Evolutionary conservation across 1,140 invertebrate species (phyloP).

Genomic region (Drosophila erecta): DNA sequence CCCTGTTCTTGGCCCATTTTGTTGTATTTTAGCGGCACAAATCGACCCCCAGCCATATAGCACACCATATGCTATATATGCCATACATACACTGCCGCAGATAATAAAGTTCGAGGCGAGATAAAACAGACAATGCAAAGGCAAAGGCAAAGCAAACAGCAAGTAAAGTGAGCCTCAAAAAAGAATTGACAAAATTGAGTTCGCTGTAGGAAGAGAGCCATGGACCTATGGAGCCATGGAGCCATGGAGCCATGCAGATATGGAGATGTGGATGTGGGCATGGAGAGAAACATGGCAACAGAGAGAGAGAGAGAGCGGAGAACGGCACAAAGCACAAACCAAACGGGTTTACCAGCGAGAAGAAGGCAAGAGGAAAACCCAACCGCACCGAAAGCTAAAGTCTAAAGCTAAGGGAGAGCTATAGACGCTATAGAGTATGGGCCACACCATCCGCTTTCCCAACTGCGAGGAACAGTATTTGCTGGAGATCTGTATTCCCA

Average conservation of each 20-base stretch:
- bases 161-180: conserved; percentile 61
- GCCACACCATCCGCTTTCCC: background rate
- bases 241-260: too few relatives aligned
- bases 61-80: conserved; percentile 38
- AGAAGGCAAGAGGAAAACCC: conserved; percentile 26
- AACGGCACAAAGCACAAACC: conserved; percentile 45
- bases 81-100: conserved; percentile 40
- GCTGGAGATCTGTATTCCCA: too few relatives aligned
- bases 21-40: conserved; percentile 23
- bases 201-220: conserved; percentile 34
- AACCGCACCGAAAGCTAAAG: conserved; percentile 11
- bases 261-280: too few relatives aligned
- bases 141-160: conserved; percentile 21
- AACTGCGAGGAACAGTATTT: background rate
- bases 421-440: conserved; percentile 1
- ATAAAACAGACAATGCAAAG: conserved; percentile 33
- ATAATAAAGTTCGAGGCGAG: conserved; percentile 62
- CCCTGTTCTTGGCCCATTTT: conserved; percentile 20
- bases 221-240: too few relatives aligned
- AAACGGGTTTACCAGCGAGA: conserved; percentile 63
- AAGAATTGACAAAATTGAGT: conserved; percentile 81
- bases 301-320: conserved; percentile 11
- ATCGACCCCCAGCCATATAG: conserved; percentile 36
- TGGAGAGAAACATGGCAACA: background rate
- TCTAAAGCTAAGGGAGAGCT: conserved; percentile 25